Conservation (phyloP, 2,888 invertebrate genomes). For the Troides helena region DNA sequence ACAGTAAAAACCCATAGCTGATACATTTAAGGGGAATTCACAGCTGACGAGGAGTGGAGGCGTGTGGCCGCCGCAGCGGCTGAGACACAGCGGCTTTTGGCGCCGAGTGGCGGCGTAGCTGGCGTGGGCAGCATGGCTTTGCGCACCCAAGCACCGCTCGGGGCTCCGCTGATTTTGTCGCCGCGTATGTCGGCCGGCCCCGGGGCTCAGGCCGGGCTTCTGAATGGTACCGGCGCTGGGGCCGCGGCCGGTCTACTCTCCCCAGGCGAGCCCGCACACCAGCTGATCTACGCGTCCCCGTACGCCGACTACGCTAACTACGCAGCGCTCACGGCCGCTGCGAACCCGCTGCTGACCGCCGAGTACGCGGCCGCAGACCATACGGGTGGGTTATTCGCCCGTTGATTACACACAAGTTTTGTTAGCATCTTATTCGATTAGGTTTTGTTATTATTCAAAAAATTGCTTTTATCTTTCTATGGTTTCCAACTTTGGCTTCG, state of each 20-base stretch:
- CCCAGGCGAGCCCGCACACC: conserved; percentile 85
- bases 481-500: not conserved
- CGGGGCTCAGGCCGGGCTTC: conserved; percentile 85
- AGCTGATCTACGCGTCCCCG: conserved; percentile 91
- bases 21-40: conserved; percentile 66
- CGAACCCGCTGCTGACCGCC: conserved; percentile 88
- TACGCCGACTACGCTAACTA: conserved; percentile 95
- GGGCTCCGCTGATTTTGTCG: conserved; percentile 95
- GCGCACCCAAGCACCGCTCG: conserved; percentile 87
- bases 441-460: not conserved
- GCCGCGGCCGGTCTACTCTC: conserved; percentile 71
- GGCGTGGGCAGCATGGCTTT: conserved; percentile 82
- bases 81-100: conserved; percentile 88
- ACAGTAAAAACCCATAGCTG: conserved; percentile 49
- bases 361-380: conserved; percentile 93
- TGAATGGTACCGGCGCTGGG: conserved; percentile 71
- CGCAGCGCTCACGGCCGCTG: conserved; percentile 88
- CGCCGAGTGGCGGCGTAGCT: conserved; percentile 71
- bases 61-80: conserved; percentile 90
- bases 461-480: too few species aligned
- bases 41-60: conserved; percentile 92
- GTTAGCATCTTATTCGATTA: conserved; percentile 42
- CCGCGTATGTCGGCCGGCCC: conserved; percentile 93
- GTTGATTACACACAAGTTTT: conserved; percentile 59
- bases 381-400: conserved; percentile 92